These are phyloP conservation scores for Lacerta bilineata DNA, from an alignment of 2,797 vertebrate genomes.

Conservation along the genomic window DNA sequence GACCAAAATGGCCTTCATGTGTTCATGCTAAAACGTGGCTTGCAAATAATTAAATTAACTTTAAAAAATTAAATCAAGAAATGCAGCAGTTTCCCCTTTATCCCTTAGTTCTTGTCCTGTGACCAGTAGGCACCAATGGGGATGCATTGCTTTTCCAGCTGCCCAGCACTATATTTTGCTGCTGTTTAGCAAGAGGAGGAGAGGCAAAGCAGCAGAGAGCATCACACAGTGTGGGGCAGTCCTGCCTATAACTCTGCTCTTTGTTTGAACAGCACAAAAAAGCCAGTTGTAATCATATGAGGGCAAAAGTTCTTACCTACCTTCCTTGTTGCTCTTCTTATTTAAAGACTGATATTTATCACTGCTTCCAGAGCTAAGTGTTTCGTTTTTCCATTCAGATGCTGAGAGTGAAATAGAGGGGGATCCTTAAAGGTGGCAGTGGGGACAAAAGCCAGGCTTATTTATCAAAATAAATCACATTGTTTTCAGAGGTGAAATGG, in stretches of 20 bases:
- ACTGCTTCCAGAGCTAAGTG: constrained; percentile 64
- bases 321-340: constrained; percentile 67
- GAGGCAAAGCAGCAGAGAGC: too few species aligned
- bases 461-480: constrained; percentile 38
- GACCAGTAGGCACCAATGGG: too few species aligned
- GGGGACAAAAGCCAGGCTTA: constrained; percentile 2
- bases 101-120: not conserved
- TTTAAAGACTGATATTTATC: constrained; percentile 71
- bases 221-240: too few species aligned
- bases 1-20: too few species aligned
- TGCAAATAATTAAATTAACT: too few species aligned
- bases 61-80: not conserved
- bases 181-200: too few species aligned
- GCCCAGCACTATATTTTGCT: too few species aligned
- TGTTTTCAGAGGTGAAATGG: constrained; percentile 20
- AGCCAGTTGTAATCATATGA: constrained; percentile 38
- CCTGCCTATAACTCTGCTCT: too few species aligned
- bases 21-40: too few species aligned
- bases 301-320: constrained; percentile 64
- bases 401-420: constrained; percentile 56
- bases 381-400: constrained; percentile 65
- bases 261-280: not conserved
- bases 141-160: too few species aligned
- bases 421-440: constrained; percentile 25
- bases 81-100: not conserved